Evolutionary conservation across 2,797 vertebrate genomes (phyloP).

Genomic region (Valencia hispanica): DNA sequence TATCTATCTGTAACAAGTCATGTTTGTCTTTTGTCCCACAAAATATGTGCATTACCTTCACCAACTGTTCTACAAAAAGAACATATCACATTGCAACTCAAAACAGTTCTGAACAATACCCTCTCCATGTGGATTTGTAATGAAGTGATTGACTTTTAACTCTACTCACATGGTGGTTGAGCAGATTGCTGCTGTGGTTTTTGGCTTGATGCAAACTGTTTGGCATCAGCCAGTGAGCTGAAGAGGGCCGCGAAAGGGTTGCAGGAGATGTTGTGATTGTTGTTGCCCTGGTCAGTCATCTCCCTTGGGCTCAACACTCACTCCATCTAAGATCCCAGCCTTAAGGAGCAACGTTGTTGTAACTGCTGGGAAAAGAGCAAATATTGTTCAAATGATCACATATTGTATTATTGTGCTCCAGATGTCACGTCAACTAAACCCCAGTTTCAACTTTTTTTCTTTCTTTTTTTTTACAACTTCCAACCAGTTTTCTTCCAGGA

Average conservation of each 20-base stretch:
- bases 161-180: conserved; percentile 79
- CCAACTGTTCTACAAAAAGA: background rate
- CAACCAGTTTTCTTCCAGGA: background rate
- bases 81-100: background rate
- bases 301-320: conserved; percentile 81
- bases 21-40: background rate
- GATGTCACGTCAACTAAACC: background rate
- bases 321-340: conserved; percentile 75
- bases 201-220: conserved; percentile 93
- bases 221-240: conserved; percentile 94
- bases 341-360: conserved; percentile 31
- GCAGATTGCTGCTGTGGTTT: conserved; percentile 84
- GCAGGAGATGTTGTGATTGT: conserved; percentile 96
- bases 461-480: background rate
- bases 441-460: background rate
- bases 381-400: background rate
- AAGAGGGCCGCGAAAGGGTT: conserved; percentile 98
- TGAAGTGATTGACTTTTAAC: conserved; percentile 1
- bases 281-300: conserved; percentile 99
- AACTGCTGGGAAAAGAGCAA: conserved; percentile 7
- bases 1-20: too few relatives aligned
- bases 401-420: background rate
- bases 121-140: background rate
- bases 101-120: background rate
- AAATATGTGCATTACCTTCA: background rate